Conservation (phyloP, 2,888 invertebrate species). For the Leucozona laternaria region DNA sequence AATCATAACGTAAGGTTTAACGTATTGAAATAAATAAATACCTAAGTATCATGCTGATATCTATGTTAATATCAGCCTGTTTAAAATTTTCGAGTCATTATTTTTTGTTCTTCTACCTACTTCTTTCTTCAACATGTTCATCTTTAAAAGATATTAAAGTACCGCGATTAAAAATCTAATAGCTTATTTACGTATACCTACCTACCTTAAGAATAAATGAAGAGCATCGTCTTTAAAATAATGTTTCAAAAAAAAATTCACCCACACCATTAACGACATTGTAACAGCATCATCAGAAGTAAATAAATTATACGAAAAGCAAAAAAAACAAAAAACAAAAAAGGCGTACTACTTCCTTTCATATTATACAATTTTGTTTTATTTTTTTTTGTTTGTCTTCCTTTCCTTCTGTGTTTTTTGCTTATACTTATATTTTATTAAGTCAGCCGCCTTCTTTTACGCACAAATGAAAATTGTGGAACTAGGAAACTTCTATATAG, state of each 20-base stretch:
- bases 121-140: no score
- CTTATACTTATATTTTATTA: conserved; percentile 67
- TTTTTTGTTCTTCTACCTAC: no score
- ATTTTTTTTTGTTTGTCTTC: conserved; percentile 1
- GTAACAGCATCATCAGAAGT: conserved; percentile 30
- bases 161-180: not conserved
- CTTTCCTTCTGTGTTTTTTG: conserved; percentile 10
- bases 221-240: not conserved
- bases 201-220: conserved; percentile 12
- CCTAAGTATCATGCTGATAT: no score
- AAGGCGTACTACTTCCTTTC: conserved; percentile 49
- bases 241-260: conserved; percentile 6
- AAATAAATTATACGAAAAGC: conserved; percentile 56
- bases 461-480: conserved; percentile 73
- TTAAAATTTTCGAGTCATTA: no score
- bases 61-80: no score
- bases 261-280: conserved; percentile 16
- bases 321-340: conserved; percentile 28
- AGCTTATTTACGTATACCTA: not conserved
- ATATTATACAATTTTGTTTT: conserved; percentile 11
- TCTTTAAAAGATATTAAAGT: not conserved
- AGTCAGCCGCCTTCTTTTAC: conserved; percentile 66
- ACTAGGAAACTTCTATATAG: conserved; percentile 76
- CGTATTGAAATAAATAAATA: no score
- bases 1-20: no score